phyloP scores from a whole-genome alignment of 2,113 vertebrate genomes.

The Podocnemis expansa region DNA sequence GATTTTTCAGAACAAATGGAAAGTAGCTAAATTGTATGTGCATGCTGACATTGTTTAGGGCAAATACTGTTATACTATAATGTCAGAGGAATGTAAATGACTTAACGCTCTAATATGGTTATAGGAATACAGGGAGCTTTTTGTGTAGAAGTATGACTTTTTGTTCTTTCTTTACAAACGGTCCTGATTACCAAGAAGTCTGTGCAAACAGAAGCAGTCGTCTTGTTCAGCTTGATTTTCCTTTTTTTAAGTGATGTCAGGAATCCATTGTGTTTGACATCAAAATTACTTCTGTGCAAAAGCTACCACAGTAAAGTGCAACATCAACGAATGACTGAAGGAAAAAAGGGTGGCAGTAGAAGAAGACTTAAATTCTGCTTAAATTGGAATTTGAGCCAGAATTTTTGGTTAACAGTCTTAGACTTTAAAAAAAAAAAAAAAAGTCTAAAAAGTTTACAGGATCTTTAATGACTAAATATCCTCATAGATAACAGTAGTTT shows the following conservation, averaged over 20 bases:
- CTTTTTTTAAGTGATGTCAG: neutral
- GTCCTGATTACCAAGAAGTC: neutral
- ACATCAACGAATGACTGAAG: neutral
- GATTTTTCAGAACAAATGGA: neutral
- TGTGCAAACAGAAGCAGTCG: neutral
- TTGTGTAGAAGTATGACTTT: neutral
- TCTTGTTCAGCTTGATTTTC: neutral
- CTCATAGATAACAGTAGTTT: neutral
- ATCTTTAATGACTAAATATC: neutral
- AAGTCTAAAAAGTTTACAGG: no score
- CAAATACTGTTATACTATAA: neutral
- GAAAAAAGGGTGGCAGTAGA: neutral
- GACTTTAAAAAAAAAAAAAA: neutral
- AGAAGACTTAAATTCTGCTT: neutral
- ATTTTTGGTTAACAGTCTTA: neutral
- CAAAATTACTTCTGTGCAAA: neutral
- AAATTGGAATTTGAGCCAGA: neutral
- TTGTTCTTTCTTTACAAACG: neutral
- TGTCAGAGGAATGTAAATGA: neutral
- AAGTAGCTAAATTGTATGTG: neutral
- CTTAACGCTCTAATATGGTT: neutral
- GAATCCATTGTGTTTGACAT: neutral
- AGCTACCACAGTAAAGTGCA: accelerated
- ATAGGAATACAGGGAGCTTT: neutral
- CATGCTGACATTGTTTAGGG: neutral